Base-by-base conservation (phyloP, 2,113 vertebrate species). In the Periophthalmus modestus region DNA sequence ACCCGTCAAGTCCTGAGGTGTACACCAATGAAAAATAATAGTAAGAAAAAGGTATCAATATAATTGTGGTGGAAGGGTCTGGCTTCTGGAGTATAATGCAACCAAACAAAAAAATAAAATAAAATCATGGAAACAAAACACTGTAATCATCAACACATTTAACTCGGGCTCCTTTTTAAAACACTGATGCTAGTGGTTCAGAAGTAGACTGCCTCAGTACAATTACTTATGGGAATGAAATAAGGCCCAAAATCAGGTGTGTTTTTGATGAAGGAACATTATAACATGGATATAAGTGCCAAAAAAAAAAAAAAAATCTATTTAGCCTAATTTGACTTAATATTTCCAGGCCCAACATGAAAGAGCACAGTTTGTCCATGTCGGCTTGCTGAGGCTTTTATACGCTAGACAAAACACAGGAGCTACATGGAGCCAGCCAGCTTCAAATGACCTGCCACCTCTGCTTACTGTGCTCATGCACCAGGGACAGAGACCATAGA, bases 371-470 rank as follows among this genome's bases (percentile, higher is more conserved):
- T 75, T 71, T 82, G 72, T 72, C 61, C 62, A 15, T 24, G 23
- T 61, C 24, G 52, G 62, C 68, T 73, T 73, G 62, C 65, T 69
- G 67, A 67, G 16, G 14, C 69, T 48, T 13, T 50, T 62, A 73
- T 71, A 74, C 63, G 67, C 71, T 23, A 73, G 80, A 89, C 68
- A 82, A 84, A 83, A 85, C 68, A 72, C 79, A 85, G 74, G 83
- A 73, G 69, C 79, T 66, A 71, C 74, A 82, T 68, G 68, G 73
- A 80, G 50, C 19, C 2, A 4, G 71, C 72, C 88, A 81, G 74
- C 67, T 71, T 77, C 62, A 80, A 86, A 80, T 78, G 81, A 82
- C 76, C 78, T 85, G 83, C 80, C 83, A 83, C 84, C 82, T 91
- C 79, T 47, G 70, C 67, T 88, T 87, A 82, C 43, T 66, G 52